These are phyloP conservation scores for Augochlora pura DNA, from an alignment of 1,140 invertebrate genomes.

Conservation along the genomic window DNA sequence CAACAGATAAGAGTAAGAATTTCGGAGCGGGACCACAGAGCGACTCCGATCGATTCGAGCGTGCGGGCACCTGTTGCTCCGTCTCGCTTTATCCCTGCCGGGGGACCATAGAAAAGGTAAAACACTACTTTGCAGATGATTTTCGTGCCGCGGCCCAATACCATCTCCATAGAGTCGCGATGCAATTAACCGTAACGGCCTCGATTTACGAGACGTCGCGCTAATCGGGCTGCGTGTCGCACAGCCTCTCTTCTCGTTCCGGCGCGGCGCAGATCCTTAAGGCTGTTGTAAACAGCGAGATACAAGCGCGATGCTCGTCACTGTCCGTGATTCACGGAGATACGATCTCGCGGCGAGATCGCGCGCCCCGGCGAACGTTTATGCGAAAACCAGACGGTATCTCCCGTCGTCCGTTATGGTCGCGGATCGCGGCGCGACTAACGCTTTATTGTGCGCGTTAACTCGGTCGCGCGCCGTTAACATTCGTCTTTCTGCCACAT, in stretches of 20 bases:
- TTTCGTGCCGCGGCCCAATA: too few relatives aligned
- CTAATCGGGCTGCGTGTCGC: background rate
- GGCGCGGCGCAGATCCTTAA: background rate
- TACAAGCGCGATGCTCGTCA: background rate
- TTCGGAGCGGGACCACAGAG: background rate
- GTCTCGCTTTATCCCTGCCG: background rate
- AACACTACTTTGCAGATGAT: too few relatives aligned
- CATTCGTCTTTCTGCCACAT: conserved; percentile 9
- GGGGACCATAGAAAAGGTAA: background rate
- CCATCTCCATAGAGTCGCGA: background rate
- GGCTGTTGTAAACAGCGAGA: background rate
- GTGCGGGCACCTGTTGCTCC: conserved; percentile 33
- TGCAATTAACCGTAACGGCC: background rate
- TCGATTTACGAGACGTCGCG: background rate
- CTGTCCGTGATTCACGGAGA: conserved; percentile 2
- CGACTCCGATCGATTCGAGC: conserved; percentile 12
- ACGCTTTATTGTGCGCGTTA: conserved; percentile 44
- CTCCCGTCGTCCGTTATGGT: background rate
- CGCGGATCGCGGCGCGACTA: conserved; percentile 24
- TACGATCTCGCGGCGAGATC: background rate
- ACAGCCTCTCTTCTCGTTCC: background rate
- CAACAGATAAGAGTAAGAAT: background rate
- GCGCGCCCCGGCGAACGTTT: background rate
- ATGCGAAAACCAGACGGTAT: conserved; percentile 6
- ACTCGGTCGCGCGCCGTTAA: conserved; percentile 51